Evolutionary conservation across 2,888 invertebrate species (phyloP), one percentile per base, ranked within the genome.

Genomic region (Dasypolia templi): DNA sequence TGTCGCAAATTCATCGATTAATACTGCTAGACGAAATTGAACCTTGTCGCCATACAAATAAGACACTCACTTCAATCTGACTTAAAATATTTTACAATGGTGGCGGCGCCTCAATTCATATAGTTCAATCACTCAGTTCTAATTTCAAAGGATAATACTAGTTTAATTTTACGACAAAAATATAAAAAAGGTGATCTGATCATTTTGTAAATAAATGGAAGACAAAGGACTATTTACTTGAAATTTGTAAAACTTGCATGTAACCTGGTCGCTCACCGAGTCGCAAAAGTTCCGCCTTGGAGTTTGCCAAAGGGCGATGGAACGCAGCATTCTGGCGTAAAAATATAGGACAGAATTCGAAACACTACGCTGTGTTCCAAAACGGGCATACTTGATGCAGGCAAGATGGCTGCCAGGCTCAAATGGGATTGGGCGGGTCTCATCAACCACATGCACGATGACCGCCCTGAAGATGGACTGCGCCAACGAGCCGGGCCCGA

Each of bases 11-110:
- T 74, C 49, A 79, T 65, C 17, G 3, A 32, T 76, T 74, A 76
- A 84, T 84, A 84, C 85, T 82, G 79, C 49, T 84, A 71, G 42
- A 79, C 22, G 39, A 65, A 69, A 63, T 67, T 53, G 17, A 72
- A 65, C 61, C 65, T 49, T 64, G 51, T 58, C 26, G 14, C 9
- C n/a, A 39, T 46, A 49, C 29, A 42, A 32, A 61, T 56, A 74
- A 61, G 32, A 80, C n/a, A n/a, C n/a, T n/a, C n/a, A n/a, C 44
- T 62, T 35, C 39, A 42, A 11, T 39, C 22, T 9, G 19, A 26
- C 59, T 42, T 39, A n/a, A 39, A 32, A 19, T 46, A 63, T 55
- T 65, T n/a, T 39, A 49, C 35, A 29, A 59, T 39, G 3, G 6
- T 51, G 11, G 44, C 58, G 42, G 9, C 19, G 56, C 6, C 4